phyloP scores from a whole-genome alignment of 2,888 invertebrate genomes.

The Coelinius sp. region DNA sequence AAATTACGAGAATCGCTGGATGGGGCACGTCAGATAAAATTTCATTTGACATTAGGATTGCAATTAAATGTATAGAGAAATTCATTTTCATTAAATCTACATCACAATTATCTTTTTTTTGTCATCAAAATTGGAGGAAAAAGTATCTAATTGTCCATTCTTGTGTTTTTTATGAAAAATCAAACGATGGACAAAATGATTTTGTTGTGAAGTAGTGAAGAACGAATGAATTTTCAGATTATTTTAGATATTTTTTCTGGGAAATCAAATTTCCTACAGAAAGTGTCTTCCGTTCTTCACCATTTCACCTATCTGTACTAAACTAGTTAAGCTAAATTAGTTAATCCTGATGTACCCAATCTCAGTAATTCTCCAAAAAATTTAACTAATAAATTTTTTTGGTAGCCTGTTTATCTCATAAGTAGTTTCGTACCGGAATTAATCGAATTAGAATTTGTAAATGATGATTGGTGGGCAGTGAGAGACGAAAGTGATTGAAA shows the following conservation, averaged over 20 bases:
- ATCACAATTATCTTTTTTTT: not conserved
- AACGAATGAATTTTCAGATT: too few relatives aligned
- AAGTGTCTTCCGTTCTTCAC: not conserved
- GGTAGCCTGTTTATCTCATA: conserved; percentile 47
- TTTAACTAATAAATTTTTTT: conserved; percentile 31
- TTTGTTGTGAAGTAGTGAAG: too few relatives aligned
- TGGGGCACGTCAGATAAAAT: conserved; percentile 11
- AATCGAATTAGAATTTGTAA: conserved; percentile 53
- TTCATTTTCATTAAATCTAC: not conserved
- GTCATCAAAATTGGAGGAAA: not conserved
- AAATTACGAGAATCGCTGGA: conserved; percentile 8
- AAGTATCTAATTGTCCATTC: not conserved
- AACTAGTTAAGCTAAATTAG: not conserved
- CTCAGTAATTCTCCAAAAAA: conserved; percentile 15
- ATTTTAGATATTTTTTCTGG: not conserved
- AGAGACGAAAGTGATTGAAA: conserved; percentile 24
- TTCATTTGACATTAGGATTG: not conserved
- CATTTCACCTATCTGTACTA: not conserved
- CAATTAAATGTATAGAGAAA: not conserved
- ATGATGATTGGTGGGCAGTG: conserved; percentile 23
- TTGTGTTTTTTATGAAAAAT: not conserved
- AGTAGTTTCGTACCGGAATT: conserved; percentile 62
- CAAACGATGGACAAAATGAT: not conserved
- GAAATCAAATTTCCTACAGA: not conserved
- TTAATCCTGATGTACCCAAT: conserved; percentile 33